These are phyloP conservation scores for Moxostoma hubbsi DNA, from an alignment of 2,797 vertebrate genomes.

Conservation along the genomic window DNA sequence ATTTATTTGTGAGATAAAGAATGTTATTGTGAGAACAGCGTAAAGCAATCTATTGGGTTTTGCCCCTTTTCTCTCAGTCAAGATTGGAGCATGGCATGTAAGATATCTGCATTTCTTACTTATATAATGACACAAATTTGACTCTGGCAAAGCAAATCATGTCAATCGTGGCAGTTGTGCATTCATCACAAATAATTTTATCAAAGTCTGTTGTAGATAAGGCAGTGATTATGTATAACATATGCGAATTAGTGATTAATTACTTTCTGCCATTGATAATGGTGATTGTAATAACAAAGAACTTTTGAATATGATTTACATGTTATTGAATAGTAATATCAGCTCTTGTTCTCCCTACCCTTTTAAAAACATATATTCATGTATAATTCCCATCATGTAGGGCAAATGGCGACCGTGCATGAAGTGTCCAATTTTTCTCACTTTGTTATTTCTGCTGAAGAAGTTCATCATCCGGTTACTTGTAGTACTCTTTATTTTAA, in stretches of 20 bases:
- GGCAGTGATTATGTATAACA: conserved; percentile 16
- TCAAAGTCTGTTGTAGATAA: conserved; percentile 8
- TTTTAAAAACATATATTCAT: too few relatives aligned
- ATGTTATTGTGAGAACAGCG: not conserved
- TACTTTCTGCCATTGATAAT: too few relatives aligned
- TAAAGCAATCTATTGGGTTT: not conserved
- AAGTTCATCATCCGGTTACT: too few relatives aligned
- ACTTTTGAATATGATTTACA: not conserved
- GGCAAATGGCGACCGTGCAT: too few relatives aligned
- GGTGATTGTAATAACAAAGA: too few relatives aligned
- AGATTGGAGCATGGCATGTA: not conserved
- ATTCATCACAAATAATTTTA: conserved; percentile 12
- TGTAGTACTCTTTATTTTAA: too few relatives aligned
- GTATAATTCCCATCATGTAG: too few relatives aligned
- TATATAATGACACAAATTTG: conserved; percentile 1
- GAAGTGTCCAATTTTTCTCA: too few relatives aligned
- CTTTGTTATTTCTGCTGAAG: too few relatives aligned
- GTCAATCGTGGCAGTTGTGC: conserved; percentile 3
- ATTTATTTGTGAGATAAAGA: not conserved
- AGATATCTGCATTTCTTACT: conserved; percentile 25
- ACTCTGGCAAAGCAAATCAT: not conserved
- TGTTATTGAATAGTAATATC: conserved; percentile 11
- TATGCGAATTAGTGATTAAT: not conserved
- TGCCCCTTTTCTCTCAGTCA: not conserved
- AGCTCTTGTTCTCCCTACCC: not conserved